phyloP scores from a whole-genome alignment of 2,113 vertebrate species.

The Nothoprocta perdicaria region DNA sequence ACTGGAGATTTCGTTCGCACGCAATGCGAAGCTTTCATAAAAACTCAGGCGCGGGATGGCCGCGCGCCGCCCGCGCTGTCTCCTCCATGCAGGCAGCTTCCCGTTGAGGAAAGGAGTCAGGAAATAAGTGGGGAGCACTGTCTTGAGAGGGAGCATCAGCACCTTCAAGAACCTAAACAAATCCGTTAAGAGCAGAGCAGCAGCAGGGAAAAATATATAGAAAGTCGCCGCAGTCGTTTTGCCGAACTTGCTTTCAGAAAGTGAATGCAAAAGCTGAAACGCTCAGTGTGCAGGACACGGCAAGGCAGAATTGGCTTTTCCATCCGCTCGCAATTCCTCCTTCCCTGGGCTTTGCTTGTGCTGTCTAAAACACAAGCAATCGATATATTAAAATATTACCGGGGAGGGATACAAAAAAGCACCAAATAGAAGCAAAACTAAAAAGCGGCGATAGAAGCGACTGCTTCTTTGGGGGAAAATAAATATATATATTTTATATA shows the following conservation, averaged over 20 bases:
- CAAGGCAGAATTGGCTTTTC: neutral
- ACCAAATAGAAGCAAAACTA: rapidly evolving
- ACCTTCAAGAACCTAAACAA: neutral
- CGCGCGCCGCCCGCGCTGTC: rapidly evolving
- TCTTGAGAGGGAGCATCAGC: neutral
- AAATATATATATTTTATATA: no score
- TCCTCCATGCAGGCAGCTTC: neutral
- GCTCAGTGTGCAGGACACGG: rapidly evolving
- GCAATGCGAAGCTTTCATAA: neutral
- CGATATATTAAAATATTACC: neutral
- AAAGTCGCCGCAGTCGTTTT: neutral
- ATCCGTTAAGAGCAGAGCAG: rapidly evolving
- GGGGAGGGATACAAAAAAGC: neutral
- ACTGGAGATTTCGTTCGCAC: neutral
- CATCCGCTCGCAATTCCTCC: neutral
- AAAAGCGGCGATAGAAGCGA: neutral
- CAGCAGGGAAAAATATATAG: no score
- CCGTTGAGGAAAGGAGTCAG: rapidly evolving
- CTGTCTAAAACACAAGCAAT: neutral
- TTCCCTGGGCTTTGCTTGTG: neutral
- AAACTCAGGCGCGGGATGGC: neutral
- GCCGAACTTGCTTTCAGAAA: neutral
- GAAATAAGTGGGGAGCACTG: rapidly evolving
- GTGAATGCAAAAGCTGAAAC: rapidly evolving
- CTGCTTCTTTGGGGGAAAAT: neutral